Evolutionary conservation across 2,888 invertebrate species (phyloP), one percentile per base, ranked within the genome.

Genomic region (Eulithis testata): DNA sequence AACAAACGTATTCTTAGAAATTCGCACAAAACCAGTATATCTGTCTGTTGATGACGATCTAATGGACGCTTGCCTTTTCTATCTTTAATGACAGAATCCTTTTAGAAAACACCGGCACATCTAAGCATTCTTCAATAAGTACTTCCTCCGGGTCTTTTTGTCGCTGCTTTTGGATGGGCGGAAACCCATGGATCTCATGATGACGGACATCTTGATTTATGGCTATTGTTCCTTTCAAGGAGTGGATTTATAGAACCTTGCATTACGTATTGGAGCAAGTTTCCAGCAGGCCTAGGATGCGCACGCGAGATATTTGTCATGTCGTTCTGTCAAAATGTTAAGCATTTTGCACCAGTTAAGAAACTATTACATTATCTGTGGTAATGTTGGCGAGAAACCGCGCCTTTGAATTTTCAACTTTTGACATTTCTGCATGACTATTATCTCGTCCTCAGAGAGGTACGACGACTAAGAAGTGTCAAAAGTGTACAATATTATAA

Each of bases 141-240:
- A 55, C 57, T 62, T 65, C 45, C 67, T 67, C 27, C 27, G 47
- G 9, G 49, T 47, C 49, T 68, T 68, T 69, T 69, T 62, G 61
- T 66, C 51, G 59, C 40, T 36, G 51, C 64, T 66, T 70, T 72
- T 61, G 66, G 58, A 66, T 66, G 61, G 64, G 45, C 71, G 71
- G 73, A 73, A 60, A 61, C 63, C 63, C 66, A 68, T 66, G 60
- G 68, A 69, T 64, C 47, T 47, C 51, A 44, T 60, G 60, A 43
- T 52, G 68, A 65, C 68, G 60, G 49, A 63, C 55, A 14, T 37
- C 64, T 66, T 73, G 71, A 73, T 71, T 65, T 68, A 69, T 72
- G 36, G 49, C 12, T 12, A 58, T 61, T 51, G 40, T 59, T 3
- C 40, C 59, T 59, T 63, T 55, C 50, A 55, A 49, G 54, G 54